Percentiles rank a stretch among this genome's conserved stretches.
These are phyloP conservation scores for Callyntrura guangdongensis DNA, from an alignment of 2,888 invertebrate genomes.

Conservation along the genomic window DNA sequence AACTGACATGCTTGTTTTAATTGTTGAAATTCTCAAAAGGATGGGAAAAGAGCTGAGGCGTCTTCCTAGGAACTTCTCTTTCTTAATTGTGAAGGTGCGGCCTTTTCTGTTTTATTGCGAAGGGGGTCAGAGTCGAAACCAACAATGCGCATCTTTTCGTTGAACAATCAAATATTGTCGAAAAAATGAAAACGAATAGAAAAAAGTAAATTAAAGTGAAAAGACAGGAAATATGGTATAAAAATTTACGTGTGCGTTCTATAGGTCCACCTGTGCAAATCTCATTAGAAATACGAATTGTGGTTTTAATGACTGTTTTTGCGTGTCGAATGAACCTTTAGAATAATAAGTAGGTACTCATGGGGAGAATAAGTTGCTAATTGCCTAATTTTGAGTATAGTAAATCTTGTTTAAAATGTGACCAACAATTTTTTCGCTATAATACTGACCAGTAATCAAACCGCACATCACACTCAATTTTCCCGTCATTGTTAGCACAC, in stretches of 20 bases:
- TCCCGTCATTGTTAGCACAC: slow-evolving; percentile 44
- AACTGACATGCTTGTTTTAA: slow-evolving; percentile 27
- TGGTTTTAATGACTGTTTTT: slow-evolving; percentile 57
- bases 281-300: slow-evolving; percentile 49
- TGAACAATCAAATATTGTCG: slow-evolving; percentile 7
- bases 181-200: slow-evolving; percentile 19
- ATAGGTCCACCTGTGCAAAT: slow-evolving; percentile 51
- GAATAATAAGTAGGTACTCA: slow-evolving; percentile 62
- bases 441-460: slow-evolving; percentile 19
- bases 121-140: slow-evolving; percentile 32
- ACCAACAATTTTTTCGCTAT: background rate
- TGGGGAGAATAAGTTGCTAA: slow-evolving; percentile 51
- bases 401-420: slow-evolving; percentile 70
- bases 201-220: slow-evolving; percentile 50
- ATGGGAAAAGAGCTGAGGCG: background rate
- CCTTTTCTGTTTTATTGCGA: slow-evolving; percentile 56
- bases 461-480: slow-evolving; percentile 66
- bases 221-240: slow-evolving; percentile 17
- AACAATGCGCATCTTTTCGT: slow-evolving; percentile 17
- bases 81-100: slow-evolving; percentile 63
- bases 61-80: slow-evolving; percentile 11
- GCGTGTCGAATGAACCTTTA: slow-evolving; percentile 48
- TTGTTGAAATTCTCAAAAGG: slow-evolving; percentile 45
- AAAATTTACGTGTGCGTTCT: background rate
- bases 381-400: slow-evolving; percentile 61